These are phyloP conservation scores for Torymus tubicola DNA, from an alignment of 2,888 invertebrate genomes.

Conservation along the genomic window DNA sequence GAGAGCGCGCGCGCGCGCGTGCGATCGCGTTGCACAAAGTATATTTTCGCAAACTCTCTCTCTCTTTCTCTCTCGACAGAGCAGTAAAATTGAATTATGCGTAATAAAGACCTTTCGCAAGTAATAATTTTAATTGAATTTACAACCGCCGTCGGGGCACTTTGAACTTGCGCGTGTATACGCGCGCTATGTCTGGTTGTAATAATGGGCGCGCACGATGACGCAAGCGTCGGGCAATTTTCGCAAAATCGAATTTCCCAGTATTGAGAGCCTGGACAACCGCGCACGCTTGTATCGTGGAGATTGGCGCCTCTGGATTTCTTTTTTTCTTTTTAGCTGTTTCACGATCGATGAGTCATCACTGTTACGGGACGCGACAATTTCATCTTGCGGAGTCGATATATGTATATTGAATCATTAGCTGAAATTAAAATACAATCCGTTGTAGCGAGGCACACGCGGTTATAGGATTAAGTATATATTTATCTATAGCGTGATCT, in stretches of 20 bases:
- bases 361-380: slow-evolving; percentile 1
- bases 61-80: too few species aligned
- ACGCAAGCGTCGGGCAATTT: too few species aligned
- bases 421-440: slow-evolving; percentile 29
- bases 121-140: slow-evolving; percentile 44
- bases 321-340: too few species aligned
- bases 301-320: too few species aligned
- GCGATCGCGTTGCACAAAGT: slow-evolving; percentile 2
- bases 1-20: neutral
- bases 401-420: slow-evolving; percentile 30
- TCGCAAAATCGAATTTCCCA: too few species aligned
- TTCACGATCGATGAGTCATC: too few species aligned
- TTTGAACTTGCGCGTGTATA: slow-evolving; percentile 1
- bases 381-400: neutral
- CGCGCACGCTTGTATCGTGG: too few species aligned
- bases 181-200: too few species aligned
- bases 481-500: slow-evolving; percentile 2
- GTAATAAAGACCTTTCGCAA: slow-evolving; percentile 39
- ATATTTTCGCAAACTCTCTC: slow-evolving; percentile 9
- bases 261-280: too few species aligned
- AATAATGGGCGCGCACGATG: too few species aligned
- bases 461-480: too few species aligned
- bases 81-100: slow-evolving; percentile 41
- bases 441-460: neutral
- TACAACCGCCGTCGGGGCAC: slow-evolving; percentile 8